Evolutionary conservation across 2,888 invertebrate species (phyloP).

Genomic region (Cantharis lateralis): DNA sequence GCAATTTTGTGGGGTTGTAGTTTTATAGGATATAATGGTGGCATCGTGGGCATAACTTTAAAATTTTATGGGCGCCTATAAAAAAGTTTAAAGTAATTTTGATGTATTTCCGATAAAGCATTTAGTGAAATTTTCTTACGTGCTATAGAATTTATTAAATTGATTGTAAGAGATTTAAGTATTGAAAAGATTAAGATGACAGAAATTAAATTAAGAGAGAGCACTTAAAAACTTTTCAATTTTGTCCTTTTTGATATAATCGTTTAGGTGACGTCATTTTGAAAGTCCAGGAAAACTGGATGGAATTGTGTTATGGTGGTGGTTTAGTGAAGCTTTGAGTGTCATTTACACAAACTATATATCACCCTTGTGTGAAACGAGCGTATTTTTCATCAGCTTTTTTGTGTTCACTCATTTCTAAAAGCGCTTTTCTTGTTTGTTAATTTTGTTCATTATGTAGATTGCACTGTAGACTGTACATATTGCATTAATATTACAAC

Average conservation of each 20-base stretch:
- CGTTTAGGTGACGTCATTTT: constrained; percentile 35
- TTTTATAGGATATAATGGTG: background rate
- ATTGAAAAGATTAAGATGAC: constrained; percentile 24
- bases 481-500: constrained; percentile 19
- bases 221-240: background rate
- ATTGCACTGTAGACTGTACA: constrained; percentile 25
- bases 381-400: constrained; percentile 42
- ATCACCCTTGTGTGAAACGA: constrained; percentile 42
- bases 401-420: constrained; percentile 23
- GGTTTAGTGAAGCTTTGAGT: constrained; percentile 42
- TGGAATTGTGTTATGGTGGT: constrained; percentile 17
- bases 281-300: constrained; percentile 10
- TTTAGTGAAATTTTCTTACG: background rate
- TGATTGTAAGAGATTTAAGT: constrained; percentile 9
- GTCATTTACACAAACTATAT: constrained; percentile 46
- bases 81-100: constrained; percentile 7
- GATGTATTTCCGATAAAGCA: background rate
- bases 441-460: constrained; percentile 24
- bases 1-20: constrained; percentile 5
- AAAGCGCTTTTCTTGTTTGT: constrained; percentile 18
- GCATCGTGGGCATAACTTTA: constrained; percentile 6
- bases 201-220: constrained; percentile 39
- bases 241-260: constrained; percentile 32
- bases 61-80: constrained; percentile 6
- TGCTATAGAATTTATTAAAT: constrained; percentile 4